A percentile compares a stretch with the other conserved stretches of the same genome.
Conservation (phyloP, 2,797 vertebrate genomes). For the Halcyon chelicuti region DNA sequence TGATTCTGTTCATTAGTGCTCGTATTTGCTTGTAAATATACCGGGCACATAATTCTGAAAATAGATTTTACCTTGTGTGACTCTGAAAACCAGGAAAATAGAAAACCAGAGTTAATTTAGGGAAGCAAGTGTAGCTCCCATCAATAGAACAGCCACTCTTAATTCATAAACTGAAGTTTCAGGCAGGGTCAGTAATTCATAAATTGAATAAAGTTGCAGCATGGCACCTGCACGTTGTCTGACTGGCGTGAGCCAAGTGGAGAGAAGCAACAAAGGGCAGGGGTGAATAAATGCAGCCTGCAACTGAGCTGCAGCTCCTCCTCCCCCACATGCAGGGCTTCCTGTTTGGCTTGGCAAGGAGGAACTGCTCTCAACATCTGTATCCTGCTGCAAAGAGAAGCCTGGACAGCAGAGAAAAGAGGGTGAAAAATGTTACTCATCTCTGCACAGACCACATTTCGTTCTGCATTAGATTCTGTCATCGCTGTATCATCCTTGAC, state of each 20-base stretch:
- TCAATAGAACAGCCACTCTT: neutral
- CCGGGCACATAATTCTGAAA: slow-evolving; percentile 28
- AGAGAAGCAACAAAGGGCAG: neutral
- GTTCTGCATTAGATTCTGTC: neutral
- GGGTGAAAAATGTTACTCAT: neutral
- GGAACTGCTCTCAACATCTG: neutral
- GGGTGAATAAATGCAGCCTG: neutral
- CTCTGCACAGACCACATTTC: neutral
- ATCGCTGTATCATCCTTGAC: neutral
- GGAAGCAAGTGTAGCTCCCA: neutral
- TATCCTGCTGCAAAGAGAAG: neutral
- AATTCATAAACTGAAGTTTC: neutral
- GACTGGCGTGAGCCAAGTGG: neutral
- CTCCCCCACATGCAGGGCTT: neutral
- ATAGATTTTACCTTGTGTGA: slow-evolving; percentile 20
- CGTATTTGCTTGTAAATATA: neutral
- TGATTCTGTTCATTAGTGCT: neutral
- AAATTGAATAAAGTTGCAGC: neutral
- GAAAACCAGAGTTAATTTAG: slow-evolving; percentile 10
- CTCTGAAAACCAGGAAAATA: neutral
- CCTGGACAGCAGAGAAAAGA: neutral
- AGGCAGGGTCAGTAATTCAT: neutral
- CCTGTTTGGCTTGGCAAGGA: too few species aligned
- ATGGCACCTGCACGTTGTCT: neutral
- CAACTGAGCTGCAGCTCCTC: neutral